A percentile compares a stretch with the other conserved stretches of the same genome.
These are phyloP conservation scores for Aphodius granarius DNA, from an alignment of 2,888 invertebrate species.

Conservation along the genomic window DNA sequence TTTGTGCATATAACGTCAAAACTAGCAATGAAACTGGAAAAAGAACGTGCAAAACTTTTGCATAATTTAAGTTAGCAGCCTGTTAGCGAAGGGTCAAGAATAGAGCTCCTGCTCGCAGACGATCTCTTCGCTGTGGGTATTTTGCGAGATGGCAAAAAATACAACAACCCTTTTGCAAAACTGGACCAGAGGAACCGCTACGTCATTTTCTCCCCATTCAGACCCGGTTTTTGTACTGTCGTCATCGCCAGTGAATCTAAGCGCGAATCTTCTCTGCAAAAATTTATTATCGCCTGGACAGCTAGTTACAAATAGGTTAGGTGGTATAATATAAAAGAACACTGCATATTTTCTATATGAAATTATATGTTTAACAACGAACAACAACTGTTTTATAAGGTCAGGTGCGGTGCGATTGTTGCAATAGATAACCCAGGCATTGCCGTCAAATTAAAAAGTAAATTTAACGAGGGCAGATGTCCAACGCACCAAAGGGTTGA, in stretches of 20 bases:
- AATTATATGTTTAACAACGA: no score
- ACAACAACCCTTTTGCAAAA: neutral
- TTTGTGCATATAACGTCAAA: no score
- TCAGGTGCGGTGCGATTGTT: neutral
- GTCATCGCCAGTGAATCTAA: neutral
- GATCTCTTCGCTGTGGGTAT: neutral
- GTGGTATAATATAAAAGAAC: no score
- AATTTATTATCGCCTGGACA: no score
- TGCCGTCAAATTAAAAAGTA: neutral
- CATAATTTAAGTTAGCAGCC: no score
- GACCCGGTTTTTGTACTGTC: neutral
- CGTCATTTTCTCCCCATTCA: neutral
- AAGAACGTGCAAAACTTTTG: no score
- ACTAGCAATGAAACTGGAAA: no score
- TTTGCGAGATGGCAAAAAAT: neutral
- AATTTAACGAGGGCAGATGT: slow-evolving; percentile 1
- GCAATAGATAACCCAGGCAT: neutral
- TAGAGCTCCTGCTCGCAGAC: no score
- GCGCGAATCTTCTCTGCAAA: neutral
- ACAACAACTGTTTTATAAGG: no score
- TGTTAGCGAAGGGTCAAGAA: no score
- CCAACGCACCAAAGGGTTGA: neutral
- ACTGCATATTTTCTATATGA: no score
- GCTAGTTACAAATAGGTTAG: no score
- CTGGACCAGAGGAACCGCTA: neutral